Percentiles rank a stretch among this genome's conserved stretches.
These are phyloP conservation scores for Moxostoma hubbsi DNA, from an alignment of 2,797 vertebrate species.

Conservation along the genomic window DNA sequence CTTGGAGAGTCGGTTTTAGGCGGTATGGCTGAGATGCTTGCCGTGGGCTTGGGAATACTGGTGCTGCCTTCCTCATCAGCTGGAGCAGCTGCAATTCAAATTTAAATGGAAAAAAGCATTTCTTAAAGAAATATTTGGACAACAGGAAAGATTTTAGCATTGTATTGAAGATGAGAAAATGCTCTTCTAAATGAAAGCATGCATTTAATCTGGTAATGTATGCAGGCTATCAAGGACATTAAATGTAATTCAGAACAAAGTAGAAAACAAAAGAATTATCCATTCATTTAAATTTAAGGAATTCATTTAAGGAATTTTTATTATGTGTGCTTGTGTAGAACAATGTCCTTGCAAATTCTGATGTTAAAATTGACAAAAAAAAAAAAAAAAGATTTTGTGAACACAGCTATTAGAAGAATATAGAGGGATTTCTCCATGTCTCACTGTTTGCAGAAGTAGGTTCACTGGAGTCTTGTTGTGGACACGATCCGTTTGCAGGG, in stretches of 20 bases:
- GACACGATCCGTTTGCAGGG: slow-evolving; percentile 4
- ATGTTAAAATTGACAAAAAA: no score
- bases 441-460: slow-evolving; percentile 40
- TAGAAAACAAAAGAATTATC: no score
- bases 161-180: no score
- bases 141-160: no score
- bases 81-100: slow-evolving; percentile 57
- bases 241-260: no score
- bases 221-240: no score
- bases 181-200: no score
- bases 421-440: neutral
- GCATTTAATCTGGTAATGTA: neutral
- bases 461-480: slow-evolving; percentile 34
- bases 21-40: slow-evolving; percentile 26
- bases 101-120: slow-evolving; percentile 8
- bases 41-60: slow-evolving; percentile 41
- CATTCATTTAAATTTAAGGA: no score
- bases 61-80: slow-evolving; percentile 62
- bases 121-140: neutral
- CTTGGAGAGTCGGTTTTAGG: slow-evolving; percentile 55
- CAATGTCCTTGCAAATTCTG: neutral
- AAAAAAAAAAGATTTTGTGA: neutral
- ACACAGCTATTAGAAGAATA: neutral
- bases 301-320: no score
- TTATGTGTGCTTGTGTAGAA: neutral